Evolutionary conservation across 2,113 vertebrate genomes (phyloP).

Genomic region (Numida meleagris): DNA sequence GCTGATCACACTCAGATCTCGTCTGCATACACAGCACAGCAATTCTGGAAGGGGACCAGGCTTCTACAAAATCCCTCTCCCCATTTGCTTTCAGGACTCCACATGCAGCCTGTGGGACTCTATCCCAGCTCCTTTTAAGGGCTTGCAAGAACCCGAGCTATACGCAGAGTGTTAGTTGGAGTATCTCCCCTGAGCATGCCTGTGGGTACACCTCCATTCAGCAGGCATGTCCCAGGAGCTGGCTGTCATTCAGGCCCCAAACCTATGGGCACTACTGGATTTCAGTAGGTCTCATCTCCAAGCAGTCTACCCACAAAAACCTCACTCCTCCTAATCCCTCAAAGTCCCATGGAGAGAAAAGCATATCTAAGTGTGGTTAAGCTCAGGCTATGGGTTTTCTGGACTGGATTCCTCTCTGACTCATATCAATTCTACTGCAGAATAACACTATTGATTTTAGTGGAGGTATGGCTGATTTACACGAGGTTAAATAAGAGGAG

Average conservation of each 20-base stretch:
- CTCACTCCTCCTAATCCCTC: background rate
- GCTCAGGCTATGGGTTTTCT: background rate
- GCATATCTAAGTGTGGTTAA: background rate
- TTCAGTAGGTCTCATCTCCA: background rate
- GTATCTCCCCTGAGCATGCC: background rate
- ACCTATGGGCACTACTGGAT: background rate
- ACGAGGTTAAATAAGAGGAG: slow-evolving; percentile 37
- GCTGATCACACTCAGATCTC: slow-evolving; percentile 22
- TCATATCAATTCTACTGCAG: slow-evolving; percentile 11
- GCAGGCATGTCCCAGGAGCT: background rate
- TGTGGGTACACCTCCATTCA: background rate
- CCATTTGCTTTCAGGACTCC: background rate
- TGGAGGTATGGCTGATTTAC: slow-evolving; percentile 50
- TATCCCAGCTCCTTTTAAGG: background rate
- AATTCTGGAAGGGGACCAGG: background rate
- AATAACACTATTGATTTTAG: slow-evolving; percentile 45
- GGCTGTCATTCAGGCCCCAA: background rate
- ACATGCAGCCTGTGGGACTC: background rate
- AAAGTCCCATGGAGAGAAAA: background rate
- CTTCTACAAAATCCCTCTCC: background rate
- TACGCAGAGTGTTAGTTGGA: background rate
- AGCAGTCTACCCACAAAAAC: background rate
- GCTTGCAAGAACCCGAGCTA: background rate
- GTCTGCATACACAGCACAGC: background rate
- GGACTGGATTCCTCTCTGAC: background rate